Base-by-base conservation (phyloP, 2,113 vertebrate genomes). In the Coreoperca whiteheadi region DNA sequence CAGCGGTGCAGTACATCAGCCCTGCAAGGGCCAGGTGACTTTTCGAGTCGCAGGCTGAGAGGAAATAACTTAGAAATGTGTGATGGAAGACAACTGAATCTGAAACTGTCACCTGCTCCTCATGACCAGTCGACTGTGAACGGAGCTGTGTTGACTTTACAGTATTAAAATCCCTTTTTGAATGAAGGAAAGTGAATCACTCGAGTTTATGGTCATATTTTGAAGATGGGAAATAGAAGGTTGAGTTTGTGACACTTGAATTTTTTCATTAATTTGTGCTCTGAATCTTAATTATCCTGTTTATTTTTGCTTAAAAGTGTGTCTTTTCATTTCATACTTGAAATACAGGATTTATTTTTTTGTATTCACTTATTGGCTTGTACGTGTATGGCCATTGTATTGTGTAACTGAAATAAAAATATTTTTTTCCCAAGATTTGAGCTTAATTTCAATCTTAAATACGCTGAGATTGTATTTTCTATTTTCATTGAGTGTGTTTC, bases 1-100 rank as follows among this genome's bases (percentile, higher is more conserved):
- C 88, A 0, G 87, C 96, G 0, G 50, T 95, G 84, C 91, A 93
- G 82, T 96, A 92, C 72, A 93, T 97, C 69, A 89, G 57, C 74
- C 71, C 63, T 12, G 88, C 84, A 21, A 14, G 93, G 14, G 0
- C 14, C 54, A 9, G 34, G 48, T 93, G 88, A 92, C 65, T 63
- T 1, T 1, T 15, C n/a, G 30, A 54, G 34, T 20, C 5, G 39
- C 41, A 11, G 2, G 23, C 32, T 39, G 0, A 56, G 48, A 56
- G 54, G 65, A 83, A 86, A 46, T 57, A 37, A 39, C 41, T 8
- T 28, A 37, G 32, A 69, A 59, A 28, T 7, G 4, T 10, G 11
- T 10, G n/a, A 21, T 15, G 6, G 50, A 16, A 53, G 14, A 74
- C 15, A 8, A 4, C 11, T 18, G 0, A 63, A 57, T 56, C 28